These are phyloP conservation scores for Pollenia labialis DNA, from an alignment of 2,888 invertebrate genomes.

Conservation along the genomic window DNA sequence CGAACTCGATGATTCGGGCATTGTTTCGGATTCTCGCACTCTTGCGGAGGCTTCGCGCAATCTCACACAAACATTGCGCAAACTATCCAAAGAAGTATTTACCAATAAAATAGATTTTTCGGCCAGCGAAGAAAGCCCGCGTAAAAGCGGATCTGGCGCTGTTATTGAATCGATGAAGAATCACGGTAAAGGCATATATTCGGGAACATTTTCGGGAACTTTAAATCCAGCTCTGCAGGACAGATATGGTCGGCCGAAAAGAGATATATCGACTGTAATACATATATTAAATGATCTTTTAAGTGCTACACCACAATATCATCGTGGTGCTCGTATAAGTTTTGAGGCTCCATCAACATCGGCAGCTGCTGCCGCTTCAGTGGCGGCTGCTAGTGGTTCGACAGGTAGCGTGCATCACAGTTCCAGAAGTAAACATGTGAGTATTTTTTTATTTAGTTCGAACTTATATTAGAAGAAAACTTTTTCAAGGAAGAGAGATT, in stretches of 20 bases:
- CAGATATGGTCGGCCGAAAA: conserved; percentile 94
- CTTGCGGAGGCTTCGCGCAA: conserved; percentile 96
- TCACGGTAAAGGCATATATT: conserved; percentile 97
- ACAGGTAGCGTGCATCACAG: conserved; percentile 73
- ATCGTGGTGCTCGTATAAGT: conserved; percentile 86
- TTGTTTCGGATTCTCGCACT: conserved; percentile 87
- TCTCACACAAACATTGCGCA: conserved; percentile 94
- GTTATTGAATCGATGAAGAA: conserved; percentile 96
- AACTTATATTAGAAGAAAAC: too few relatives aligned
- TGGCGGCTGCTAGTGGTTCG: conserved; percentile 62
- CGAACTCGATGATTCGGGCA: conserved; percentile 82
- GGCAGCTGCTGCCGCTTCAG: conserved; percentile 74
- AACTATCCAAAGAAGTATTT: conserved; percentile 94
- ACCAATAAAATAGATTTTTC: conserved; percentile 87
- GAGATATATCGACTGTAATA: conserved; percentile 97
- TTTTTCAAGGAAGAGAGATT: too few relatives aligned
- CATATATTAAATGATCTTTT: conserved; percentile 97
- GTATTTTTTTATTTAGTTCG: conserved; percentile 49
- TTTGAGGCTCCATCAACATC: conserved; percentile 82
- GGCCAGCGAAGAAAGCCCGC: conserved; percentile 85
- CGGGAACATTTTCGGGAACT: conserved; percentile 98
- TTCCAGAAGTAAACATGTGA: conserved; percentile 80
- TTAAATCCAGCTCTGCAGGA: conserved; percentile 97
- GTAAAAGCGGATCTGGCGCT: conserved; percentile 87
- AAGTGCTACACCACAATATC: conserved; percentile 91